Base-by-base conservation (phyloP, 1,140 invertebrate species). In the Meloidogyne chitwoodi region DNA sequence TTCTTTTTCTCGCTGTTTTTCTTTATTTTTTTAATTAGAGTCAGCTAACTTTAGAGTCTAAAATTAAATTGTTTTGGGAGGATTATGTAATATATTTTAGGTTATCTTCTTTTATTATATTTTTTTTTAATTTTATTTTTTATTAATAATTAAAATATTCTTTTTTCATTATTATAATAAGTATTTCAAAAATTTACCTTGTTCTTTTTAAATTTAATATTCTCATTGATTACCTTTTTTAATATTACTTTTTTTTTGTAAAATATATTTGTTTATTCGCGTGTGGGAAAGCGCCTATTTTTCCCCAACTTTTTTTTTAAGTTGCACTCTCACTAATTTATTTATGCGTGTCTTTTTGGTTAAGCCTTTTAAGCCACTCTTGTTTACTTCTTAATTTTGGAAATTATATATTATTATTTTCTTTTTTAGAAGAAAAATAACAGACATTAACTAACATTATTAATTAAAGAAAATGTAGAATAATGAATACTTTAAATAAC, bases 401-500 rank as follows among this genome's bases (percentile, higher is more conserved):
- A n/a, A 56, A n/a, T n/a, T 56, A n/a, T 8, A n/a, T 56, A 56
- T 56, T 19, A n/a, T 56, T 56, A n/a, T 56, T 56, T 56, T 56
- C 41, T 44, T 44, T 56, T 56, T 56, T 56, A n/a, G 16, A 14
- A 16, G 16, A 14, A 19, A 44, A 44, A 2, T 44, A 19, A 14
- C 12, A 44, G 38, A 12, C 19, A n/a, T 56, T 56, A n/a, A 8
- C 34, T 38, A 8, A 6, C 2, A 19, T 22, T n/a, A 6, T 56
- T 56, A 41, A 41, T 48, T 4, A 48, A 19, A 48, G 44, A 19
- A 56, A 56, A 56, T 56, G 48, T n/a, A n/a, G 34, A 56, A 56
- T 48, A 19, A 56, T 56, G 48, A 56, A n/a, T 19, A n/a, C 4
- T 6, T 8, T 56, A n/a, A 56, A 56, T 89, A 96, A 84, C 93